Evolutionary conservation across 2,888 invertebrate genomes (phyloP).

Genomic region (Lepidocyrtoides sp.): DNA sequence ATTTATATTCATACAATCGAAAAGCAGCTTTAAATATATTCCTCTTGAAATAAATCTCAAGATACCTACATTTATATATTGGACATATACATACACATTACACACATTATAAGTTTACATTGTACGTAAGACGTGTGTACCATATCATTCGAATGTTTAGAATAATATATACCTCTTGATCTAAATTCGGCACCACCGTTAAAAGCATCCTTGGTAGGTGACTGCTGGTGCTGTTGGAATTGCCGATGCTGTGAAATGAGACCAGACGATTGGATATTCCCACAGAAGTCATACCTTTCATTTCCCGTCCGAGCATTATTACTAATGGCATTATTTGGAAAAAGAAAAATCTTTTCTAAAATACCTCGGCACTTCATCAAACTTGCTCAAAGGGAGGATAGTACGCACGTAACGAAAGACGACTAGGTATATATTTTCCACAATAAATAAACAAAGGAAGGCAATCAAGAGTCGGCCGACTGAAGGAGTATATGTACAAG

Average conservation of each 20-base stretch:
- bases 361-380: conserved; percentile 82
- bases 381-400: conserved; percentile 59
- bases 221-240: background rate
- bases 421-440: background rate
- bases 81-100: too few relatives aligned
- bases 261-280: conserved; percentile 71
- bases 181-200: background rate
- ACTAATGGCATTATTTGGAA: conserved; percentile 70
- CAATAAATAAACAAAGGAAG: conserved; percentile 51
- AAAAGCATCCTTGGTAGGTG: background rate
- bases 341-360: conserved; percentile 80
- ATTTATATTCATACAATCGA: too few relatives aligned
- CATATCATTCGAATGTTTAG: too few relatives aligned
- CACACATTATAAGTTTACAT: too few relatives aligned
- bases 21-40: too few relatives aligned
- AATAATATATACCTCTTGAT: background rate
- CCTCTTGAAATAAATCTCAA: too few relatives aligned
- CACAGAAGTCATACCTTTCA: conserved; percentile 72
- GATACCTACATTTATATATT: too few relatives aligned
- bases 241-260: conserved; percentile 74
- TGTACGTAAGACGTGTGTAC: too few relatives aligned
- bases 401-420: background rate
- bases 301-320: conserved; percentile 66
- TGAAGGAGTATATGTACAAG: too few relatives aligned
- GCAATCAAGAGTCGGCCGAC: background rate